A percentile compares a stretch with the other conserved stretches of the same genome.
Conservation (phyloP, 2,797 vertebrate species). For the Rhinogobio ventralis region DNA sequence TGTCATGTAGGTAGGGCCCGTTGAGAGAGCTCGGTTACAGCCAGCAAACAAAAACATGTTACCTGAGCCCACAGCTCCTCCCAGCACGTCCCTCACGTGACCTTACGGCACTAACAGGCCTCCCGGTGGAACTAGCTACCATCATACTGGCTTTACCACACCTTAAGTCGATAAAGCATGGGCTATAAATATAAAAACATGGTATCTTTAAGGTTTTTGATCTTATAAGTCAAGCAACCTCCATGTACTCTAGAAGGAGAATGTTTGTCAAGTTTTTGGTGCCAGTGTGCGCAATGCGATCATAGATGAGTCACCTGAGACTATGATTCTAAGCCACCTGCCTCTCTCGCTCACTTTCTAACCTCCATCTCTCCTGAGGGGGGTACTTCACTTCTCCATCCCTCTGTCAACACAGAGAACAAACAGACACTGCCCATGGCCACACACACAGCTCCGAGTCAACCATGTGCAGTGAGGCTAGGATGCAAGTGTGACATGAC, state of each 20-base stretch:
- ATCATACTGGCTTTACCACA: not conserved
- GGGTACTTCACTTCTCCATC: constrained; percentile 55
- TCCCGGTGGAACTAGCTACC: constrained; percentile 32
- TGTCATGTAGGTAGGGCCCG: constrained; percentile 64
- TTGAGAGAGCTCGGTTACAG: constrained; percentile 71
- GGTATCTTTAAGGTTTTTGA: not conserved
- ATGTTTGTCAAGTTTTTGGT: constrained; percentile 26
- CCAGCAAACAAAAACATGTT: constrained; percentile 76
- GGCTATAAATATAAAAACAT: not conserved
- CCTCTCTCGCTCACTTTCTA: constrained; percentile 18
- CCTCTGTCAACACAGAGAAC: constrained; percentile 70
- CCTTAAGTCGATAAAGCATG: not conserved
- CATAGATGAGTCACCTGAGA: constrained; percentile 68
- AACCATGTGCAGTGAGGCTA: constrained; percentile 11
- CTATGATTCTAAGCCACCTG: constrained; percentile 57
- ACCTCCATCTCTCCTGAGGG: constrained; percentile 35
- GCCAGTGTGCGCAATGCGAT: not conserved
- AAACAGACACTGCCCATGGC: constrained; percentile 60
- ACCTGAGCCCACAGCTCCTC: constrained; percentile 73
- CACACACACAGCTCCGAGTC: constrained; percentile 22
- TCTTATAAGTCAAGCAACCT: not conserved
- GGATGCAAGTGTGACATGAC: not conserved
- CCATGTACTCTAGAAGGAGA: not conserved
- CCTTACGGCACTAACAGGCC: constrained; percentile 49
- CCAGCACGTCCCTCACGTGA: constrained; percentile 73